Base-by-base conservation (phyloP, 2,797 vertebrate genomes). In the Pygocentrus nattereri region DNA sequence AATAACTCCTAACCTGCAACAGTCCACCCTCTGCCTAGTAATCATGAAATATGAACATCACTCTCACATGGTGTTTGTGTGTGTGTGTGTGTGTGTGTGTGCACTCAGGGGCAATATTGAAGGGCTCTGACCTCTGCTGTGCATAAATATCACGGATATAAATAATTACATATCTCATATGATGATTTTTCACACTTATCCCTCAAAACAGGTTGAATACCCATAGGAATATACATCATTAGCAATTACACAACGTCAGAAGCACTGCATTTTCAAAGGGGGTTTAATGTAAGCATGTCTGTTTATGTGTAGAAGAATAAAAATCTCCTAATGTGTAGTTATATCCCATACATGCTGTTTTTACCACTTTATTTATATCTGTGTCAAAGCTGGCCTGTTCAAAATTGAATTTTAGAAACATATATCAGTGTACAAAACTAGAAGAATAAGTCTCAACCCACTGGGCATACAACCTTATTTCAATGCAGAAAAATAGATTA, bases 151-250 rank as follows among this genome's bases (percentile, higher is more conserved):
- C 71, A 76, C 12, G 50, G 34, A 52, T 31, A 16, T 69, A 83
- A 79, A 84, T 86, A 83, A 85, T 83, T 80, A 74, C 81, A 78
- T 38, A 23, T 78, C 74, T 74, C 52, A 62, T 78, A 62, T 74
- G 64, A 78, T 80, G 62, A 75, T 83, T 78, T 67, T 78, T 64
- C 71, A 47, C 34, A 49, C 70, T 76, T 59, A 74, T 76, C 72
- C 49, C 13, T 59, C 76, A 61, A 59, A 30, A 78, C 38, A 65
- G 31, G 27, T 61, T 44, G 23, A 31, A 77, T 30, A 58, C 62
- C 78, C 82, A 64, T 71, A 74, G 64, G 38, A 65, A 64, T 74
- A 68, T 16, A 64, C 50, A 69, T 74, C 23, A 19, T 71, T 64
- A 27, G 31, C 78, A 80, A 70, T 83, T 80, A 85, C 47, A 23